Evolutionary conservation across 2,113 vertebrate species (phyloP).

Genomic region (Malaclemys terrapin): DNA sequence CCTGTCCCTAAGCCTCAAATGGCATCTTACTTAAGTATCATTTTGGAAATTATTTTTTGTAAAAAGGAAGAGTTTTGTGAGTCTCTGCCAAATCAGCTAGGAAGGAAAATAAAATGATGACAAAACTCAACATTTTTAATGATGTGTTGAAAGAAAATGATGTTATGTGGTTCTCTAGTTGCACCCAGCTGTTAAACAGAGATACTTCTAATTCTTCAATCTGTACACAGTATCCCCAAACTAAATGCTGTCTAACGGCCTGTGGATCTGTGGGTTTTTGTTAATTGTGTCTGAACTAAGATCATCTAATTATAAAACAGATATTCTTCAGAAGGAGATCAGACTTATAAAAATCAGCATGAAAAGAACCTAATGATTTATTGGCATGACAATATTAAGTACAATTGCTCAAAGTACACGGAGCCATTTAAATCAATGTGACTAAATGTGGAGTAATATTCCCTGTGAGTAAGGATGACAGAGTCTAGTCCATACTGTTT

Average conservation of each 20-base stretch:
- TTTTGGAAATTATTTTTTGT: conserved; percentile 14
- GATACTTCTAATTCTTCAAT: conserved; percentile 62
- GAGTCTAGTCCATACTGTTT: not conserved
- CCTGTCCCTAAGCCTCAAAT: not conserved
- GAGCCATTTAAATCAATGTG: not conserved
- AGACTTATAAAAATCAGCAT: conserved; percentile 67
- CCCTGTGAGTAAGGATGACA: not conserved
- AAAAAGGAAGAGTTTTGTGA: conserved; percentile 31
- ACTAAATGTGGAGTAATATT: not conserved
- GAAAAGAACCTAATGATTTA: conserved; percentile 62
- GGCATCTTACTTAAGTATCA: not conserved
- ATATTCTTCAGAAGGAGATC: conserved; percentile 75
- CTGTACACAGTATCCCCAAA: conserved; percentile 49
- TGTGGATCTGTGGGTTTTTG: conserved; percentile 59
- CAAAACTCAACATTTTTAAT: conserved; percentile 56
- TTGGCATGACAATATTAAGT: conserved; percentile 44
- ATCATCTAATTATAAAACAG: conserved; percentile 75
- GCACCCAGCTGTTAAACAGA: conserved; percentile 80
- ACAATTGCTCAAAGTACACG: conserved; percentile 44
- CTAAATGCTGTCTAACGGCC: conserved; percentile 56
- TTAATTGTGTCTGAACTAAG: conserved; percentile 77
- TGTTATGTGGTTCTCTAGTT: conserved; percentile 74
- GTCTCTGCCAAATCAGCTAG: conserved; percentile 48
- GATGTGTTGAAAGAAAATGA: conserved; percentile 64
- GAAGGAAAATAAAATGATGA: conserved; percentile 33